A percentile compares a stretch with the other conserved stretches of the same genome.
Conservation (phyloP, 2,888 invertebrate species). For the Hypomecis punctinalis region DNA sequence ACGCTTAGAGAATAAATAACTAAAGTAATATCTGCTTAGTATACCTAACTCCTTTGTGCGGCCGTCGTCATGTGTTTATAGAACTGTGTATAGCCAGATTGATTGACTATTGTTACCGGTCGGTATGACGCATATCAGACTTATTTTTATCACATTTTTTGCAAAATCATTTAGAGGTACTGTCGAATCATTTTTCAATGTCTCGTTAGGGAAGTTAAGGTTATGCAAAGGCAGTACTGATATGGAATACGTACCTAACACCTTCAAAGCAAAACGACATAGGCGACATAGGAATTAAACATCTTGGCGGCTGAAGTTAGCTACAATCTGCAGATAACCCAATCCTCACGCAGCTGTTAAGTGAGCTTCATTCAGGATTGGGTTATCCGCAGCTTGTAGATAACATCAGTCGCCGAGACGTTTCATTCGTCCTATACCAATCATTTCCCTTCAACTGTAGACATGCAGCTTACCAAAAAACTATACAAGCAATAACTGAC, state of each 20-base stretch:
- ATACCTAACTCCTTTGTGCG: constrained; percentile 14
- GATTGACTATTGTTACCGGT: constrained; percentile 41
- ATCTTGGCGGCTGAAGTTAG: too few species aligned
- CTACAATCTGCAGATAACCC: too few species aligned
- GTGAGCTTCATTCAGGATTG: too few species aligned
- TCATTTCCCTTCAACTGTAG: too few species aligned
- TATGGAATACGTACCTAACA: background rate
- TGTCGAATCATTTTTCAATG: constrained; percentile 14
- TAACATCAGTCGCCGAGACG: too few species aligned
- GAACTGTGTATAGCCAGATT: constrained; percentile 23
- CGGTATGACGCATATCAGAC: constrained; percentile 31
- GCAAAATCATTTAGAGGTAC: constrained; percentile 13
- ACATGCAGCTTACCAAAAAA: too few species aligned
- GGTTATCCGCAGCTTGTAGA: too few species aligned
- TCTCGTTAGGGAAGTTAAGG: constrained; percentile 6
- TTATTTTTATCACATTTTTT: constrained; percentile 25
- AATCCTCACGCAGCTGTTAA: too few species aligned
- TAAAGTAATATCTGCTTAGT: background rate
- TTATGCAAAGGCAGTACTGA: background rate
- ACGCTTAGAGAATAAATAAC: too few species aligned
- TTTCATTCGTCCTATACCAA: too few species aligned
- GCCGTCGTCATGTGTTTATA: constrained; percentile 30
- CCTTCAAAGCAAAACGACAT: background rate
- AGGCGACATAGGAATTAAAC: too few species aligned
- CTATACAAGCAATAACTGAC: too few species aligned